Conservation (phyloP, 2,797 vertebrate genomes). For the Brachymystax lenok region DNA sequence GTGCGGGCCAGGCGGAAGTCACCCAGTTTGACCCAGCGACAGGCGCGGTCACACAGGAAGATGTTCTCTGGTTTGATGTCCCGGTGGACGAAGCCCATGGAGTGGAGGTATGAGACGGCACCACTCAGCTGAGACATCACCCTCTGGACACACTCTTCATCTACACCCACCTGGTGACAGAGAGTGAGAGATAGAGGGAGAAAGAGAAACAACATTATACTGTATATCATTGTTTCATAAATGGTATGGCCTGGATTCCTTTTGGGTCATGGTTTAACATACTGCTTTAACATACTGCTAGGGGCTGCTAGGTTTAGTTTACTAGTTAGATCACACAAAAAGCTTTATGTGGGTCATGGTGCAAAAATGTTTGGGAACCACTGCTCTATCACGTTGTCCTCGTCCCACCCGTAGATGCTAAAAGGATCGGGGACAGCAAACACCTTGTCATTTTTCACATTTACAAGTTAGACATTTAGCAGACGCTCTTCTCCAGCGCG, state of each 20-base stretch:
- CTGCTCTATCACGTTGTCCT: slow-evolving; percentile 40
- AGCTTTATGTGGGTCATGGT: background rate
- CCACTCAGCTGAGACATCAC: slow-evolving; percentile 89
- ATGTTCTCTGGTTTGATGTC: slow-evolving; percentile 97
- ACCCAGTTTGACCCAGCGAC: slow-evolving; percentile 87
- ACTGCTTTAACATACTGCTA: too few species aligned
- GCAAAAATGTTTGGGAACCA: slow-evolving; percentile 38
- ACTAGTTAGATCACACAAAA: background rate
- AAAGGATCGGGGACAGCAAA: slow-evolving; percentile 23
- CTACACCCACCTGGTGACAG: slow-evolving; percentile 78
- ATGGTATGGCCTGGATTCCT: background rate
- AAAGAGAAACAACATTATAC: slow-evolving; percentile 21
- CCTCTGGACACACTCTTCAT: slow-evolving; percentile 80
- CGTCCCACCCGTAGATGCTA: slow-evolving; percentile 16
- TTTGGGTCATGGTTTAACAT: background rate
- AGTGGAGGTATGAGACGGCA: slow-evolving; percentile 89
- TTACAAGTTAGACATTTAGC: too few species aligned
- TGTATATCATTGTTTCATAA: background rate
- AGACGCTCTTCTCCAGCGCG: too few species aligned
- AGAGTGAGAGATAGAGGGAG: slow-evolving; percentile 17
- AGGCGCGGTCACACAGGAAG: slow-evolving; percentile 83
- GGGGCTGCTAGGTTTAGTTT: background rate
- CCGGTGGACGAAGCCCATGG: slow-evolving; percentile 90
- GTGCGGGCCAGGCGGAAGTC: slow-evolving; percentile 88
- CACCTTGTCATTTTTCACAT: background rate